Base-by-base conservation (phyloP, 2,113 vertebrate genomes). In the Rhineura floridana region DNA sequence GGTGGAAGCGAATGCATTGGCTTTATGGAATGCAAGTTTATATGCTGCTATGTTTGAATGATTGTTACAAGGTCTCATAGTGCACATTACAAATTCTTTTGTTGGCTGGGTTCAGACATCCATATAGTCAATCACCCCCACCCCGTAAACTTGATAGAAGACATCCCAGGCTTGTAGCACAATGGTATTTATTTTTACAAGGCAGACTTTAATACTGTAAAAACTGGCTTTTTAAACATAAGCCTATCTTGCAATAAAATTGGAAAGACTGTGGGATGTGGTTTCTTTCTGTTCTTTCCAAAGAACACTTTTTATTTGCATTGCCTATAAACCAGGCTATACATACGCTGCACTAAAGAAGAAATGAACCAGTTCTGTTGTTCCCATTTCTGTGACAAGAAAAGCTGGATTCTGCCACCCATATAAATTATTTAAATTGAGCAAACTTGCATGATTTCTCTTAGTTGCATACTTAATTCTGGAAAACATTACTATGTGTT, bases 41-140 rank as follows among this genome's bases (percentile, higher is more conserved):
- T 5, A 1, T 78, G 91, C 86, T 0, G 70, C 92, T 89, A 92
- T 87, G 88, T 92, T 93, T 93, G 95, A 90, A 91, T 89, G 91
- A 90, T 76, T 83, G 78, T 59, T 94, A 92, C 92, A 94, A 95
- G 92, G 89, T 90, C 92, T 36, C 80, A 92, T 91, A 91, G 91
- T 92, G 88, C 78, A 62, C 91, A 92, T 89, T 93, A 93, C 91
- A 95, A 94, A 93, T 48, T 76, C 95, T 90, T 88, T 93, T 94
- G 91, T 94, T 93, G 90, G 50, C 92, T 83, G 86, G 86, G 93
- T 91, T 96, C 91, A 70, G 83, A 90, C 85, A 81, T 62, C 46
- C 91, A 83, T 93, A 39, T 92, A 90, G 88, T 90, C 91, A 91
- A 88, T 92, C 91, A 92, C 89, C 28, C 3, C 25, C 63, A 13